phyloP scores from a whole-genome alignment of 2,113 vertebrate genomes.

The Caretta caretta region DNA sequence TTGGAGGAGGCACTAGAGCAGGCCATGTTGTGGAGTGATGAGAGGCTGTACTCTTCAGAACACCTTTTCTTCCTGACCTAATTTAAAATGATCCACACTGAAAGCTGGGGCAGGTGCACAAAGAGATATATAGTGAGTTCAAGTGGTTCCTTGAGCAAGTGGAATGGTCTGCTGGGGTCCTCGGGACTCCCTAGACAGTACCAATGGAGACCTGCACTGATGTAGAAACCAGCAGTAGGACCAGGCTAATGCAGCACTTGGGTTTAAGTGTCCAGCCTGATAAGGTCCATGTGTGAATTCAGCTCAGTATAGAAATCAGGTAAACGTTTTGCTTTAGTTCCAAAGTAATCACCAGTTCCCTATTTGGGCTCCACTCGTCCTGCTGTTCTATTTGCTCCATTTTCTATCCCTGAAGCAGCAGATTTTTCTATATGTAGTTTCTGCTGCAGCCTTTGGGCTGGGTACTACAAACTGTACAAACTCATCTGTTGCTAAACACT shows the following conservation, averaged over 20 bases:
- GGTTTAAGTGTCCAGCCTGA: background rate
- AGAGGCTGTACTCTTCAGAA: background rate
- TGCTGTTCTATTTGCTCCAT: background rate
- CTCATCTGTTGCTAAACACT: background rate
- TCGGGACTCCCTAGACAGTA: no score
- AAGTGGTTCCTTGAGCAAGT: background rate
- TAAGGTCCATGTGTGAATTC: background rate
- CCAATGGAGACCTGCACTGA: no score
- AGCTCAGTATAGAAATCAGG: background rate
- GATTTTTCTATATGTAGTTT: background rate
- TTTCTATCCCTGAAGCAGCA: background rate
- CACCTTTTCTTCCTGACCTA: background rate
- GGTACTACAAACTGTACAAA: background rate
- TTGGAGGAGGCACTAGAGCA: background rate
- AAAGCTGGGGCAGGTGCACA: background rate
- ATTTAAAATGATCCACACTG: background rate
- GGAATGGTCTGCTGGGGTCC: background rate
- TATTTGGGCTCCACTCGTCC: background rate
- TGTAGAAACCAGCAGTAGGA: background rate
- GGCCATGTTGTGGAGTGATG: background rate
- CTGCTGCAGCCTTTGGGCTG: background rate
- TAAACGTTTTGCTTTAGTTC: background rate
- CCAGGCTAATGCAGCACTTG: background rate
- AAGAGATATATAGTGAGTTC: background rate
- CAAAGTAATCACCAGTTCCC: background rate